Evolutionary conservation across 2,113 vertebrate genomes (phyloP).

Genomic region (Alethe diademata): DNA sequence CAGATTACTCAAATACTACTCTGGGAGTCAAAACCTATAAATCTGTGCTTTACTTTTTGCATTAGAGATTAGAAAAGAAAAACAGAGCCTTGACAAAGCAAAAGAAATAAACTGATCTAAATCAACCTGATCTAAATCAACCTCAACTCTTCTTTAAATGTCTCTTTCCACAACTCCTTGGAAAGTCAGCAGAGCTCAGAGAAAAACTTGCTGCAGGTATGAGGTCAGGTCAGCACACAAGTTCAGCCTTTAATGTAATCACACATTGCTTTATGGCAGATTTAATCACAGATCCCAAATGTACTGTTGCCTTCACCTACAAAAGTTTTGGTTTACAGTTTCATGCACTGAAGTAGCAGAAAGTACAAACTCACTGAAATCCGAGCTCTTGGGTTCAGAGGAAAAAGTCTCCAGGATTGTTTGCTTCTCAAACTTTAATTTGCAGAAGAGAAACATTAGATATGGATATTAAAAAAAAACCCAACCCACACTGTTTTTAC

Average conservation of each 20-base stretch:
- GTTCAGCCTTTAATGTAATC: background rate
- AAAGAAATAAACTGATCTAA: background rate
- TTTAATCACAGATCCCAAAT: background rate
- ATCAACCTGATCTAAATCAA: background rate
- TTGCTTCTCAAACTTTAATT: constrained; percentile 34
- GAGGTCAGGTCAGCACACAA: background rate
- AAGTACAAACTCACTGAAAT: constrained; percentile 41
- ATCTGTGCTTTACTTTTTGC: background rate
- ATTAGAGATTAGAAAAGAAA: background rate
- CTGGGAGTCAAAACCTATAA: background rate
- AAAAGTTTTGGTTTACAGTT: background rate
- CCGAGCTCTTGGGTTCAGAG: background rate
- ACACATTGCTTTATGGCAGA: background rate
- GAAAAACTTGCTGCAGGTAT: background rate
- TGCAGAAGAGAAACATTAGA: constrained; percentile 31
- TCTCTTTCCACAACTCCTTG: background rate
- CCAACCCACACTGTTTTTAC: constrained; percentile 1
- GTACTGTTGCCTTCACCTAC: background rate
- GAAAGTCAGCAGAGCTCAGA: background rate
- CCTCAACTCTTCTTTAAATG: background rate
- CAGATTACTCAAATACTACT: background rate
- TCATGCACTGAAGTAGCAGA: background rate
- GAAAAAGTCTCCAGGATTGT: background rate
- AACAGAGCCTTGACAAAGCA: background rate
- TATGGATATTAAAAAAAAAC: background rate